phyloP scores from a whole-genome alignment of 2,888 invertebrate genomes.

The Cephus rjabovi region DNA sequence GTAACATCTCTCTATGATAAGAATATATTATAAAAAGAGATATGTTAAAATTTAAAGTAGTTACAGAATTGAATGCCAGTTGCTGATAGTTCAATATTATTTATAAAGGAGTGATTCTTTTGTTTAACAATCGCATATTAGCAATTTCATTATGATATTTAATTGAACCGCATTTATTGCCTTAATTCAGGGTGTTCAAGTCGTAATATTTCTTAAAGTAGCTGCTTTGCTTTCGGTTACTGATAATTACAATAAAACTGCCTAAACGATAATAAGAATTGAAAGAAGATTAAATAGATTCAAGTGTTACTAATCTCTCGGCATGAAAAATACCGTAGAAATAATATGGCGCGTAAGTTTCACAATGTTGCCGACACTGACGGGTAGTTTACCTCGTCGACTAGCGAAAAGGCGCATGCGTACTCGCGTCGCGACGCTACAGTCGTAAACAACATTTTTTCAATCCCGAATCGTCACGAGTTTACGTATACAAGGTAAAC shows the following conservation, averaged over 20 bases:
- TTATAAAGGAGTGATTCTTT: neutral
- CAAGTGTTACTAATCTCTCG: neutral
- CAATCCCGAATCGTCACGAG: conserved; percentile 32
- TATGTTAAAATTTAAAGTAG: neutral
- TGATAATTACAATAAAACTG: neutral
- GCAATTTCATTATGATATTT: neutral
- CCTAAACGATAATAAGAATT: neutral
- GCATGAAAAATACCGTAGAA: neutral
- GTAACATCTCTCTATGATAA: neutral
- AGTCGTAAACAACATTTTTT: conserved; percentile 57
- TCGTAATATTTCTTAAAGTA: neutral
- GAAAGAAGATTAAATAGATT: neutral
- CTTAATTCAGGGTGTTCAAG: neutral
- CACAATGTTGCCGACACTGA: neutral
- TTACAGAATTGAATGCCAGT: neutral
- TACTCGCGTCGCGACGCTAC: conserved; percentile 38
- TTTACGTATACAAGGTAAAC: conserved; percentile 39
- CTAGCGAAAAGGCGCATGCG: conserved; percentile 43
- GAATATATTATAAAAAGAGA: neutral
- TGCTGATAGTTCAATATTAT: neutral
- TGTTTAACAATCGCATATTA: neutral
- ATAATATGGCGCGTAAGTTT: neutral
- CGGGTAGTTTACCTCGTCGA: neutral
- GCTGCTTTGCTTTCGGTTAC: neutral
- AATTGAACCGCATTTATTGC: neutral